Evolutionary conservation across 2,888 invertebrate species (phyloP).

Genomic region (Eupithecia insigniata): DNA sequence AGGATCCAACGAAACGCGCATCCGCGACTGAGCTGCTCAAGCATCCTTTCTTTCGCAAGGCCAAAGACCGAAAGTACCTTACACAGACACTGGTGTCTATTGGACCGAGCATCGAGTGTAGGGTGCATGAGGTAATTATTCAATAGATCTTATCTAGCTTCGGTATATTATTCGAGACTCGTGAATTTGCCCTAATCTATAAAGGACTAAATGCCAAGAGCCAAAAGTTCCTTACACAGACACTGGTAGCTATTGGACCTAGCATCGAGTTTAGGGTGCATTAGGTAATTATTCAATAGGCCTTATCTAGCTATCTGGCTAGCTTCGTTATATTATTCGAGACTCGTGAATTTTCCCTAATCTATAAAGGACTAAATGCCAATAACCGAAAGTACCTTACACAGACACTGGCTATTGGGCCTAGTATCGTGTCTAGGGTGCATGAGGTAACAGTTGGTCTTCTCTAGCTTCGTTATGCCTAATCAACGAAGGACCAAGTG

Average conservation of each 20-base stretch:
- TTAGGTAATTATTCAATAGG: constrained; percentile 85
- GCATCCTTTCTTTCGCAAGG: constrained; percentile 99
- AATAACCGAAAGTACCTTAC: no score
- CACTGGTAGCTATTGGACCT: constrained; percentile 92
- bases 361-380: no score
- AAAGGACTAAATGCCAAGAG: constrained; percentile 99
- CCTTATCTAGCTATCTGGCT: no score
- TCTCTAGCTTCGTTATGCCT: not conserved
- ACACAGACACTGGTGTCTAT: constrained; percentile 93
- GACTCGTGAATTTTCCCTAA: no score
- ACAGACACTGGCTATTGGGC: no score
- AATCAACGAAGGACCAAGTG: no score
- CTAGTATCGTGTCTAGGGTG: no score
- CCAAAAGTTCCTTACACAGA: constrained; percentile 93
- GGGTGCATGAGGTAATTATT: constrained; percentile 91
- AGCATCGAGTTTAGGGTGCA: constrained; percentile 95
- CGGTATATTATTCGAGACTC: no score
- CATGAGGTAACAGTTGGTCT: not conserved
- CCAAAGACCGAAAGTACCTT: constrained; percentile 95
- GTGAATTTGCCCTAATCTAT: no score
- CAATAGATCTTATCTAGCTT: no score
- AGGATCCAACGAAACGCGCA: constrained; percentile 96
- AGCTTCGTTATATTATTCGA: not conserved
- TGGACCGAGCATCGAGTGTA: constrained; percentile 94
- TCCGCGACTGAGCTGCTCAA: constrained; percentile 97